These are phyloP conservation scores for Nemopilema nomurai DNA, from an alignment of 30 jellyfish, hydroid and myxozoan species.

Conservation along the genomic window DNA sequence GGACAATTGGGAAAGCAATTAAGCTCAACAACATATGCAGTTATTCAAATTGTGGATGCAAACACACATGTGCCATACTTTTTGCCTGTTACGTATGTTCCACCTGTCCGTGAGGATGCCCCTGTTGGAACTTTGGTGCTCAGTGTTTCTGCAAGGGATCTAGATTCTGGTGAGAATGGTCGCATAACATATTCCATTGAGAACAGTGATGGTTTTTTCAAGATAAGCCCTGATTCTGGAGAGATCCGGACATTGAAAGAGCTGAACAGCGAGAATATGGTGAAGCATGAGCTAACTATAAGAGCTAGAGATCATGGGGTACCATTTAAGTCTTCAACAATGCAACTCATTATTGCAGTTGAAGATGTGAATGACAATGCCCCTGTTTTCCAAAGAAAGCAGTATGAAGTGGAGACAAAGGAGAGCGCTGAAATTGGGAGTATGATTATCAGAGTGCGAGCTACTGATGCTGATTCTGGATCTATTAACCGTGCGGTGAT, in stretches of 20 bases:
- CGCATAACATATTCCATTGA: conserved; percentile 67
- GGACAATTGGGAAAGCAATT: conserved; percentile 57
- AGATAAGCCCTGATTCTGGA: conserved; percentile 61
- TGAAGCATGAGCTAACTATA: conserved; percentile 48
- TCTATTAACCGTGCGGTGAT: conserved; percentile 46
- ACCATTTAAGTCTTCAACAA: conserved; percentile 71
- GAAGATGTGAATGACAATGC: conserved; percentile 89
- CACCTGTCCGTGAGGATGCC: conserved; percentile 61
- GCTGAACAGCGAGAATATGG: conserved; percentile 82
- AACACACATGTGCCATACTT: conserved; percentile 76
- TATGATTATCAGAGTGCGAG: conserved; percentile 73
- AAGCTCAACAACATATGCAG: conserved; percentile 29
- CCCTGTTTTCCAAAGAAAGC: conserved; percentile 61
- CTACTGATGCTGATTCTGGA: conserved; percentile 67
- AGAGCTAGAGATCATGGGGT: conserved; percentile 90
- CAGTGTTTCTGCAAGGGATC: conserved; percentile 72
- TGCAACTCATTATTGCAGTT: conserved; percentile 63
- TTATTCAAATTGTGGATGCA: conserved; percentile 57
- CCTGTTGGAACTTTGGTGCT: conserved; percentile 51
- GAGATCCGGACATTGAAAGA: conserved; percentile 61
- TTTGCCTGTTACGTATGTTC: conserved; percentile 11
- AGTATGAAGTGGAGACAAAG: conserved; percentile 21
- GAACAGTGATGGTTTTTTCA: conserved; percentile 64
- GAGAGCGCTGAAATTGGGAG: conserved; percentile 73
- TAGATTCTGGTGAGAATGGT: conserved; percentile 81